Percentiles rank a stretch among this genome's conserved stretches.
Evolutionary conservation across 2,113 vertebrate species (phyloP).

Genomic region (Neopipo cinnamomea): DNA sequence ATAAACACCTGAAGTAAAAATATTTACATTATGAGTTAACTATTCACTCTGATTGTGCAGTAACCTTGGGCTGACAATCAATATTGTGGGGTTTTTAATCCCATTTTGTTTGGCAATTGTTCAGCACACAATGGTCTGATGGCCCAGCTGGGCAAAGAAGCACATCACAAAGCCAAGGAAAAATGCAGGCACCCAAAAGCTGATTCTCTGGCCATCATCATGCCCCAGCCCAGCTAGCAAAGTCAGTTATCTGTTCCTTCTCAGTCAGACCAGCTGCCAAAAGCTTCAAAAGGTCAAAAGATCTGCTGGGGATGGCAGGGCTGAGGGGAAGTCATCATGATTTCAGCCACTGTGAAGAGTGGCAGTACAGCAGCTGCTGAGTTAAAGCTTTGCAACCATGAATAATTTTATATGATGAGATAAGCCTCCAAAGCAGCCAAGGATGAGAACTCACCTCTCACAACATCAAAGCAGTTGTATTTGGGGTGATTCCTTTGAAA

Average conservation of each 20-base stretch:
- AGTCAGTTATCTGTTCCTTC: background rate
- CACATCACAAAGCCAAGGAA: background rate
- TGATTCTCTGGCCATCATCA: background rate
- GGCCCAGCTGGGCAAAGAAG: constrained; percentile 19
- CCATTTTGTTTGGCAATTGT: background rate
- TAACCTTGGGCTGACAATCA: constrained; percentile 51
- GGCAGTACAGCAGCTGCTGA: background rate
- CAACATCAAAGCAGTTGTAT: background rate
- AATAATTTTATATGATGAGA: background rate
- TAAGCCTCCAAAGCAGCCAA: background rate
- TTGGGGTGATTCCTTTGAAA: background rate
- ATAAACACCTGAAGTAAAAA: constrained; percentile 55
- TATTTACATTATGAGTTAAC: constrained; percentile 48
- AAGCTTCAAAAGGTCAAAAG: background rate
- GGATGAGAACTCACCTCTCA: background rate
- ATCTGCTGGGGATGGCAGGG: background rate
- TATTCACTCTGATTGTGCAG: constrained; percentile 13
- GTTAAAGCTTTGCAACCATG: background rate
- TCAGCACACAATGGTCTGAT: constrained; percentile 12
- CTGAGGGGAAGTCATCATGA: background rate
- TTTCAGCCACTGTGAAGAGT: background rate
- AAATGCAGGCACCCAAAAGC: background rate
- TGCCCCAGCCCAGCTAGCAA: background rate
- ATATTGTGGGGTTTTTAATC: constrained; percentile 8
- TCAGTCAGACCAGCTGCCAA: background rate